These are phyloP conservation scores for Thymelicus lineola DNA, from an alignment of 2,888 invertebrate species.

Conservation along the genomic window DNA sequence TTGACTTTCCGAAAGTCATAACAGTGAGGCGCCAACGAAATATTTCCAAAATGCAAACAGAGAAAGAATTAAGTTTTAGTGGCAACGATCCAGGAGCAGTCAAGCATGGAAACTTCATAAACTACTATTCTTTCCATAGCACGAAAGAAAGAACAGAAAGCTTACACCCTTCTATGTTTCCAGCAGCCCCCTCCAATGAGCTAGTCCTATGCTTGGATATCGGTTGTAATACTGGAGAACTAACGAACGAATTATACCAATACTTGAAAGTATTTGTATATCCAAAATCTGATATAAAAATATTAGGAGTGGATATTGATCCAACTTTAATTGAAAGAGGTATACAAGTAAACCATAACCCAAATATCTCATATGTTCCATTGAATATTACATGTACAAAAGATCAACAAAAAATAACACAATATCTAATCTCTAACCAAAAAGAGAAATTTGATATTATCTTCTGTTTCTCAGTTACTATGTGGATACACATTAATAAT, in stretches of 20 bases:
- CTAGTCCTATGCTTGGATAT: constrained; percentile 87
- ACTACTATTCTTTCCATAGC: constrained; percentile 93
- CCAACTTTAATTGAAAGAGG: constrained; percentile 88
- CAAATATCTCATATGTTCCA: constrained; percentile 82
- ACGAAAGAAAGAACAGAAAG: constrained; percentile 87
- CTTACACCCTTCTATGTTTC: constrained; percentile 76
- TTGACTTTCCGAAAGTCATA: too few relatives aligned
- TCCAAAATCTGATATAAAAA: constrained; percentile 61
- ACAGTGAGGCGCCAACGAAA: background rate
- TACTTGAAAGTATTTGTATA: constrained; percentile 75
- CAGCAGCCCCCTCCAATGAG: constrained; percentile 46
- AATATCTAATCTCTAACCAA: constrained; percentile 73
- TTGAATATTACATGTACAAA: constrained; percentile 85
- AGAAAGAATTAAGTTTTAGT: constrained; percentile 69
- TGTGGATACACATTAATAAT: constrained; percentile 96
- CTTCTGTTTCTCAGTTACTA: constrained; percentile 93
- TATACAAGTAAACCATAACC: constrained; percentile 72
- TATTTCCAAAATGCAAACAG: background rate
- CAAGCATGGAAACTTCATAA: constrained; percentile 93
- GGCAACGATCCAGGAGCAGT: constrained; percentile 91
- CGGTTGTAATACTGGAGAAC: constrained; percentile 92
- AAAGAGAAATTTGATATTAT: constrained; percentile 86
- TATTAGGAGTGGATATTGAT: constrained; percentile 92
- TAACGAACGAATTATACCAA: constrained; percentile 86
- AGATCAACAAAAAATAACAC: constrained; percentile 63